Evolutionary conservation across 2,888 invertebrate genomes (phyloP).

Genomic region (Prosapia bicincta): DNA sequence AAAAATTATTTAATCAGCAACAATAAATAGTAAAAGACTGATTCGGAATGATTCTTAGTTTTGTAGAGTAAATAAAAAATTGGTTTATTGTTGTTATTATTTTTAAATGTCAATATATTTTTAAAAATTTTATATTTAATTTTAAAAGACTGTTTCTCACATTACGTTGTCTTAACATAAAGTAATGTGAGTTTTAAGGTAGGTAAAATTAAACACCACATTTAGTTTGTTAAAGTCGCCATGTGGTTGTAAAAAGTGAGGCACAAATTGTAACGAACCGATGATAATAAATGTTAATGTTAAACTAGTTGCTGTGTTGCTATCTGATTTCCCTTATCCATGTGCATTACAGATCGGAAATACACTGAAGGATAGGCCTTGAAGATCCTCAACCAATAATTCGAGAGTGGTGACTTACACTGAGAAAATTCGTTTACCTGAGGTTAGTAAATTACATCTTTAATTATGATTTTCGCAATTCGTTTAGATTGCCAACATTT

Average conservation of each 20-base stretch:
- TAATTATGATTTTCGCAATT: no score
- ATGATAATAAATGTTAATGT: neutral
- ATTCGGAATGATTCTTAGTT: neutral
- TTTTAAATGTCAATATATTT: neutral
- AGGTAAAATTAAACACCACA: neutral
- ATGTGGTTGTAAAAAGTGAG: neutral
- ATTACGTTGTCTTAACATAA: neutral
- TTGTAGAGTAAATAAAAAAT: neutral
- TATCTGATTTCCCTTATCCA: no score
- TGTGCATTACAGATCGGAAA: no score
- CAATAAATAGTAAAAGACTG: neutral
- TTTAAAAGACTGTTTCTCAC: neutral
- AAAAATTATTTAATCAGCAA: neutral
- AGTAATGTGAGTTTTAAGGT: neutral
- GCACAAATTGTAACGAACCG: neutral
- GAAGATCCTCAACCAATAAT: no score
- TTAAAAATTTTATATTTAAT: neutral
- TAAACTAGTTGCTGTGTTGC: neutral
- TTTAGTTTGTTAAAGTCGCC: neutral
- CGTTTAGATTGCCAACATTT: no score
- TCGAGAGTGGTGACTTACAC: no score
- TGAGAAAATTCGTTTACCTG: no score
- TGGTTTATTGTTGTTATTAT: neutral
- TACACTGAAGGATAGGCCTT: no score
- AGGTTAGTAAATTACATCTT: no score